These are phyloP conservation scores for Urophycis tenuis DNA, from an alignment of 2,797 vertebrate genomes.

Conservation along the genomic window DNA sequence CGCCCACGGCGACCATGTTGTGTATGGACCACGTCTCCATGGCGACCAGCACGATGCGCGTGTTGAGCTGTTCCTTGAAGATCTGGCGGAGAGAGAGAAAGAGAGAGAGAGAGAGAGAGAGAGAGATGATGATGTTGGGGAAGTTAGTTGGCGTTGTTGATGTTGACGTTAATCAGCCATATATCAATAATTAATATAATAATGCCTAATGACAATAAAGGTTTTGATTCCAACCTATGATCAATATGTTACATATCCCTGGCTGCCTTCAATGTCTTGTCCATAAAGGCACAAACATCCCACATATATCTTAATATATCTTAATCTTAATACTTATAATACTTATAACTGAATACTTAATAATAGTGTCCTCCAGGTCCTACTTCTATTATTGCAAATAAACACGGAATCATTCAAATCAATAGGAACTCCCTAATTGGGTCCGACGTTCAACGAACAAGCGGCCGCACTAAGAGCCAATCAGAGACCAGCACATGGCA, in stretches of 20 bases:
- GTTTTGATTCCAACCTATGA: no score
- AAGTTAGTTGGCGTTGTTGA: no score
- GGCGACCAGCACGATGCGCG: constrained; percentile 89
- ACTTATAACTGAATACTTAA: no score
- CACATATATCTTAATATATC: not conserved
- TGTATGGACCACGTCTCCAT: constrained; percentile 95
- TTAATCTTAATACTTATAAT: no score
- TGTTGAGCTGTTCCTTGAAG: constrained; percentile 97
- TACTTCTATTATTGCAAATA: not conserved
- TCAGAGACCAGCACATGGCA: not conserved
- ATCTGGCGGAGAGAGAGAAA: constrained; percentile 70
- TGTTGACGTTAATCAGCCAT: not conserved
- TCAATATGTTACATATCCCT: not conserved
- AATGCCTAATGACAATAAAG: no score
- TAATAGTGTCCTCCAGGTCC: not conserved
- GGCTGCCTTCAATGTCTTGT: not conserved
- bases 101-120: not conserved
- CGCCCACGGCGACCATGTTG: constrained; percentile 82
- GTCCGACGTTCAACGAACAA: not conserved
- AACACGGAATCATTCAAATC: no score
- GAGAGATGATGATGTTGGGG: not conserved
- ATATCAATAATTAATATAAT: no score
- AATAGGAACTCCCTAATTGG: not conserved
- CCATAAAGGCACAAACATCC: not conserved
- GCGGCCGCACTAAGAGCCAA: not conserved